Conservation (phyloP, 2,797 vertebrate genomes). For the Clamator glandarius region DNA sequence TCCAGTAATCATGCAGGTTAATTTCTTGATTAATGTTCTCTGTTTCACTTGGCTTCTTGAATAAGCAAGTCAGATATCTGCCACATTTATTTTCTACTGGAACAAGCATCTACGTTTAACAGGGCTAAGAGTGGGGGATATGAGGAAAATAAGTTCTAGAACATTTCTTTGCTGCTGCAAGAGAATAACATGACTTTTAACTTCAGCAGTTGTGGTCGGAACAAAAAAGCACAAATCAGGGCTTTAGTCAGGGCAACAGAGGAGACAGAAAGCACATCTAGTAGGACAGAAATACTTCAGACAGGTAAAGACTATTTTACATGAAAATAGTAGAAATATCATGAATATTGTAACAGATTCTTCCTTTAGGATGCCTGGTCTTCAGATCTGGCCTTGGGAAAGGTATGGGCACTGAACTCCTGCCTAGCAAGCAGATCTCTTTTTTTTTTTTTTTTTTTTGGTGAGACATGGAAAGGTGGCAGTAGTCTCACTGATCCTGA, state of each 20-base stretch:
- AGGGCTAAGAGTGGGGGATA: background rate
- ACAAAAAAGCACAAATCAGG: background rate
- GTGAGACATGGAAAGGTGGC: background rate
- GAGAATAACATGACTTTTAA: background rate
- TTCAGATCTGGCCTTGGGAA: background rate
- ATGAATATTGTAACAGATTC: background rate
- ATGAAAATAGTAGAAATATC: too few relatives aligned
- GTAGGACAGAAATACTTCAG: background rate
- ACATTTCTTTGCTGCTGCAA: background rate
- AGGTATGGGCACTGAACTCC: background rate
- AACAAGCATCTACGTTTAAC: background rate
- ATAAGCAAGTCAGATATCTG: background rate
- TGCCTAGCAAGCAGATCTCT: background rate
- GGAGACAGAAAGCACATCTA: rapidly evolving
- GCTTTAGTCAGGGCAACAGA: background rate
- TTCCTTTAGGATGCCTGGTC: background rate
- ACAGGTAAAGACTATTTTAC: background rate
- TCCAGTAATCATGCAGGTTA: background rate
- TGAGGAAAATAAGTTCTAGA: background rate
- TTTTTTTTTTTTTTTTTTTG: background rate
- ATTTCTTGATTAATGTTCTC: background rate
- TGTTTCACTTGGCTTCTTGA: background rate
- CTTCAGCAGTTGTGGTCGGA: background rate
- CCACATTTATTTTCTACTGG: background rate
- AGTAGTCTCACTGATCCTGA: background rate